Conservation (phyloP, 2,797 vertebrate species). For the Lepidocolaptes lacrymiger region DNA sequence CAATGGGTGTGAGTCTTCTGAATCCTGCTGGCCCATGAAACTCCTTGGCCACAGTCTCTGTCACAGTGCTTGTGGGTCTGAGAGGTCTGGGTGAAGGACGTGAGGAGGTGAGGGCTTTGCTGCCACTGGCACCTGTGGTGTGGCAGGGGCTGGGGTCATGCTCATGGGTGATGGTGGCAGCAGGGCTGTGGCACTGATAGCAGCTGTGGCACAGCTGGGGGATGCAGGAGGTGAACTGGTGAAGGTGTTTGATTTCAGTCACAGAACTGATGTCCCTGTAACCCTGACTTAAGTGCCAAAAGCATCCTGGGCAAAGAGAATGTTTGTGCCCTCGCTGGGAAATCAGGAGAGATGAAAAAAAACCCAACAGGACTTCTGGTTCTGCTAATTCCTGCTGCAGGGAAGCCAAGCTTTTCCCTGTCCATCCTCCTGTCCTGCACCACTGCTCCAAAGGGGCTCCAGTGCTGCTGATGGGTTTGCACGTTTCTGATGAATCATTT, state of each 20-base stretch:
- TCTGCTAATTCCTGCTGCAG: background rate
- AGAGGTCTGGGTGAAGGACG: background rate
- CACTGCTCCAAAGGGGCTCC: background rate
- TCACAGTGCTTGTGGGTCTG: fast-evolving
- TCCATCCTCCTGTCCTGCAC: background rate
- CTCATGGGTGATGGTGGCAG: background rate
- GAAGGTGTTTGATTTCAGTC: background rate
- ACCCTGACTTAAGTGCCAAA: background rate
- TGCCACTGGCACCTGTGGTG: background rate
- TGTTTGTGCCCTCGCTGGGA: background rate
- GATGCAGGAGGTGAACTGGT: background rate
- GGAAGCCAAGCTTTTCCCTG: background rate
- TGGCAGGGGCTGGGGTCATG: fast-evolving
- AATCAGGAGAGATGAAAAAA: background rate
- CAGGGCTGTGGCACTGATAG: background rate
- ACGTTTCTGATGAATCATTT: background rate
- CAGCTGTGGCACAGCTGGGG: fast-evolving
- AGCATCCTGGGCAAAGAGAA: background rate
- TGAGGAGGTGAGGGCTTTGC: background rate
- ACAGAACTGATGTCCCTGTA: background rate
- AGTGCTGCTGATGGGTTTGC: background rate
- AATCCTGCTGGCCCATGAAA: background rate
- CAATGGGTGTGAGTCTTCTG: fast-evolving
- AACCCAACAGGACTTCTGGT: background rate
- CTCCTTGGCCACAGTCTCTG: background rate